Conservation (phyloP, 2,888 invertebrate species). For the Sericinus montela region DNA sequence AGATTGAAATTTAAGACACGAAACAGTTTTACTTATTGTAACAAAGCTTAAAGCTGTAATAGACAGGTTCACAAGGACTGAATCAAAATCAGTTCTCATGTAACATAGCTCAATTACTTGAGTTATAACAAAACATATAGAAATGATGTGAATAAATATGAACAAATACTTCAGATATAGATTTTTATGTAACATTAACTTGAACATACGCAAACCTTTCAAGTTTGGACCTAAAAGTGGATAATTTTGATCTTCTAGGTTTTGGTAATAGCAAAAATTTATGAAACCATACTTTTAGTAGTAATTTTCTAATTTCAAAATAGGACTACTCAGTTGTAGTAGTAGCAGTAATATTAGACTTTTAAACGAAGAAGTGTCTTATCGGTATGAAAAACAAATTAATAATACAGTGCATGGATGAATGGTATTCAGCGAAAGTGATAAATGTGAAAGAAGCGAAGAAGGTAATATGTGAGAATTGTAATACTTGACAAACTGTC, state of each 20-base stretch:
- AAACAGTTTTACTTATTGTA: constrained; percentile 36
- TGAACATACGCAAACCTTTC: constrained; percentile 45
- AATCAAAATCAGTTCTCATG: constrained; percentile 39
- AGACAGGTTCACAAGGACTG: constrained; percentile 44
- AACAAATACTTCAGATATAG: constrained; percentile 33
- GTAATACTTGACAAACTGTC: too few species aligned
- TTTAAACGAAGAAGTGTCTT: background rate
- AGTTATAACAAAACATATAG: constrained; percentile 35
- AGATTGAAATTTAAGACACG: constrained; percentile 31
- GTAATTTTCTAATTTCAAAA: too few species aligned
- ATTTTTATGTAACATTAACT: constrained; percentile 41
- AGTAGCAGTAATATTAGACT: too few species aligned
- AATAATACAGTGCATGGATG: background rate
- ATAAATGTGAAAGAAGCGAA: too few species aligned
- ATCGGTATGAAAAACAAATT: background rate
- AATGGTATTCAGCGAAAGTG: background rate
- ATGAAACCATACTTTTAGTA: constrained; percentile 30
- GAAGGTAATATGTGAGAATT: too few species aligned
- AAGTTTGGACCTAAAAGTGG: constrained; percentile 56
- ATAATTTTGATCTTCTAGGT: constrained; percentile 42
- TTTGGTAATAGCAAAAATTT: constrained; percentile 33
- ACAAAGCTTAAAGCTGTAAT: constrained; percentile 37
- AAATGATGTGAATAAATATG: constrained; percentile 33
- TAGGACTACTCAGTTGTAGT: too few species aligned
- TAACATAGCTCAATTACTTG: constrained; percentile 41